Conservation (phyloP, 2,113 vertebrate species). For the Egretta garzetta region DNA sequence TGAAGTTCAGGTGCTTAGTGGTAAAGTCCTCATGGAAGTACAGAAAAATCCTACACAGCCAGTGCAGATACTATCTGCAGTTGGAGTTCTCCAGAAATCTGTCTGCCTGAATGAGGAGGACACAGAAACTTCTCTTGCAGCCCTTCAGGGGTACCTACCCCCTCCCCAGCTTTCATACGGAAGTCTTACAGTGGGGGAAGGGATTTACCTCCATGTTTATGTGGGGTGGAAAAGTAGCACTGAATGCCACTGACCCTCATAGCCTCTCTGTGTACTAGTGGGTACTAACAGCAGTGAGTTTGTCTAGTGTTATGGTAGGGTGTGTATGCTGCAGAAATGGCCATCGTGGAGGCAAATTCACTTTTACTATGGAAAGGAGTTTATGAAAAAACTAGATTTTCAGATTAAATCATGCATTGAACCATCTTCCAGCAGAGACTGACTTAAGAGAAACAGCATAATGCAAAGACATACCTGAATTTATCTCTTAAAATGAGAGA, state of each 20-base stretch:
- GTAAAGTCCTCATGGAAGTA: neutral
- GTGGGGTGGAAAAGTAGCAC: neutral
- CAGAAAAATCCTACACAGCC: neutral
- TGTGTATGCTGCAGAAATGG: neutral
- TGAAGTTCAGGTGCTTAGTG: neutral
- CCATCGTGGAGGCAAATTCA: neutral
- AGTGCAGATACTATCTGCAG: neutral
- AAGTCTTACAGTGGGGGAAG: neutral
- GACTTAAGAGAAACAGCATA: neutral
- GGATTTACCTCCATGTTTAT: neutral
- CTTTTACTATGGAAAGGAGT: neutral
- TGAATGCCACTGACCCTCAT: neutral
- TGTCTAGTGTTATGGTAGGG: neutral
- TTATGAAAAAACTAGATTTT: neutral
- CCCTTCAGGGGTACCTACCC: fast-evolving
- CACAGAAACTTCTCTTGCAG: neutral
- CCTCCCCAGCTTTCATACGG: fast-evolving
- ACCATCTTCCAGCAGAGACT: neutral
- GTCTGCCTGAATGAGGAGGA: fast-evolving
- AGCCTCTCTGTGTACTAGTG: no score
- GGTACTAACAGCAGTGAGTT: neutral
- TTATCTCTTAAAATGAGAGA: neutral
- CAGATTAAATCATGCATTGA: neutral
- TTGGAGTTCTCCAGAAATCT: neutral
- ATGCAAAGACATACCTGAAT: neutral